Base-by-base conservation (phyloP, 2,888 invertebrate genomes). In the Pheosia tremula region DNA sequence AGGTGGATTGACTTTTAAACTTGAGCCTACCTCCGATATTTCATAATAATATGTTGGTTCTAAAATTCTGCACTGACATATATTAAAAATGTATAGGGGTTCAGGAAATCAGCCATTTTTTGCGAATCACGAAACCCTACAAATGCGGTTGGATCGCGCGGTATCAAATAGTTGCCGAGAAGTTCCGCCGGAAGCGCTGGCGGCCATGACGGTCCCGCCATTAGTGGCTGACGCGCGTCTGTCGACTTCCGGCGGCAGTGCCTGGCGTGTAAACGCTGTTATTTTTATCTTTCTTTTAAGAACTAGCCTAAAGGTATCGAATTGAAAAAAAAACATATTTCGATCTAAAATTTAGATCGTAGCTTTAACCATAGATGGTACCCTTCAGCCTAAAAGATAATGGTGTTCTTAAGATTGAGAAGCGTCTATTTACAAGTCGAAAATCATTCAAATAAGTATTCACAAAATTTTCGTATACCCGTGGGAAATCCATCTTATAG, bases 171-270 rank as follows among this genome's bases (percentile, higher is more conserved):
- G 81, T 82, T 75, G 70, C 75, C 67, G 71, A 70, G 63, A 74
- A 66, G 73, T 71, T 68, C 72, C 75, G 59, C 64, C 72, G 82
- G 82, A 84, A 78, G 79, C 41, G 67, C 67, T 62, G 68, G 78
- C 77, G 69, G 82, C 79, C 82, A 77, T 80, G 78, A 80, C 75
- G 74, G 75, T 38, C 64, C 75, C 75, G 76, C 83, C 83, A 85
- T 85, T 85, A 85, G 80, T 68, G 67, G 75, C 73, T 69, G 69
- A 69, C 69, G 78, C 72, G 76, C 75, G 67, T 64, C 74, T 64
- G 66, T 70, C 63, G 59, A 70, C 78, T 78, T 83, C 79, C 82
- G 78, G 41, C 62, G 67, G 56, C 61, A 71, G 68, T 71, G 73
- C 39, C 39, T 55, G 5, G 55, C 55, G 55, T 55, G 55, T 55